Conservation (phyloP, 2,113 vertebrate species). For the Syrrhaptes paradoxus region DNA sequence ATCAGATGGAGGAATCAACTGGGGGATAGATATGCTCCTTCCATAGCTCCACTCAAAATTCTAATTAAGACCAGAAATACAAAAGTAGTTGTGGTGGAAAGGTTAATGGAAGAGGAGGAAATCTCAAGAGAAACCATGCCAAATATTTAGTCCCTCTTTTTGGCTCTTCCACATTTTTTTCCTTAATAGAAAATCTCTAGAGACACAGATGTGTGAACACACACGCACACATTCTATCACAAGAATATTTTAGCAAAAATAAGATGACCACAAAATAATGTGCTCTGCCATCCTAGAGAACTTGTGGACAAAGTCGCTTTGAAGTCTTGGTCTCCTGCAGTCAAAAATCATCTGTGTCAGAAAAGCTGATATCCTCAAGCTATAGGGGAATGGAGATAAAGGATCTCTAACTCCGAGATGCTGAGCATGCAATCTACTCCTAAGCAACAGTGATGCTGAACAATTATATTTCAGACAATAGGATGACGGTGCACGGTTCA, state of each 20-base stretch:
- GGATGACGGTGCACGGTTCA: rapidly evolving
- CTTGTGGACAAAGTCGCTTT: not conserved
- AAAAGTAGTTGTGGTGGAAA: constrained; percentile 71
- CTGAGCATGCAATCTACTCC: not conserved
- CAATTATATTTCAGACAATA: not conserved
- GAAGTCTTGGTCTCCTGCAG: not conserved
- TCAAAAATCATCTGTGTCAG: not conserved
- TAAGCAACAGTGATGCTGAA: not conserved
- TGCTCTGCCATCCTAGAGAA: not conserved
- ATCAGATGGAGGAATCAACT: constrained; percentile 73
- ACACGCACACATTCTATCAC: not conserved
- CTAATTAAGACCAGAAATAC: constrained; percentile 77
- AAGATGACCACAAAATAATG: not conserved
- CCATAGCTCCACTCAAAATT: constrained; percentile 62
- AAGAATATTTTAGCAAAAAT: not conserved
- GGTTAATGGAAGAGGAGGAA: constrained; percentile 68
- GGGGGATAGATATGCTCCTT: constrained; percentile 51
- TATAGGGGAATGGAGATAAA: not conserved
- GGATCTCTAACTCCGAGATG: not conserved
- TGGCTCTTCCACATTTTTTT: not conserved
- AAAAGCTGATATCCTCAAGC: not conserved
- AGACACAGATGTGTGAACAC: not conserved
- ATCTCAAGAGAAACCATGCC: constrained; percentile 60
- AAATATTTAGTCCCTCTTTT: constrained; percentile 38
- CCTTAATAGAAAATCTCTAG: not conserved